phyloP scores from a whole-genome alignment of 2,113 vertebrate genomes.

The Cavia aperea region DNA sequence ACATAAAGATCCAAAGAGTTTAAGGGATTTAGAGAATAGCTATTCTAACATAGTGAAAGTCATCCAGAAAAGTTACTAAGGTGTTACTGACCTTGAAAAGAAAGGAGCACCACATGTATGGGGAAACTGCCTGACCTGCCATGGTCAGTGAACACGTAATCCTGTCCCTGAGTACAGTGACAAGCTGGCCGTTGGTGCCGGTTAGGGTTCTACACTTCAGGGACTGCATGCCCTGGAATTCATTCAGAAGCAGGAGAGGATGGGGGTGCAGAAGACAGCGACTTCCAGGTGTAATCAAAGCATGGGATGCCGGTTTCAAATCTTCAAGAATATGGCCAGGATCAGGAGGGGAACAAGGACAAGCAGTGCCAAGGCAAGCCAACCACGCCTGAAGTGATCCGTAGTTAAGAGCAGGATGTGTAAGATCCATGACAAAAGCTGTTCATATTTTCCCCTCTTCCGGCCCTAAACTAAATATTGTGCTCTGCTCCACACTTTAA shows the following conservation, averaged over 20 bases:
- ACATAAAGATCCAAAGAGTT: conserved; percentile 1
- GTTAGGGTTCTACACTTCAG: not conserved
- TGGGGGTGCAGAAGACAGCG: not conserved
- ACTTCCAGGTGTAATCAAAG: not conserved
- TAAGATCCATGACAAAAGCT: not conserved
- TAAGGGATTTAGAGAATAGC: not conserved
- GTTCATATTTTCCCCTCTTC: not conserved
- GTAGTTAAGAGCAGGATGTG: not conserved
- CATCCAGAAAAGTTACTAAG: not conserved
- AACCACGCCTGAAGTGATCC: too few relatives aligned
- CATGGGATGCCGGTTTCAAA: not conserved
- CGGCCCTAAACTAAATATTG: not conserved
- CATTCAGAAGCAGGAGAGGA: not conserved
- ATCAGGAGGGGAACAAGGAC: not conserved
- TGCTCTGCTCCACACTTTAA: conserved; percentile 30
- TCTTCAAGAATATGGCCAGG: not conserved
- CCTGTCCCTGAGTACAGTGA: not conserved
- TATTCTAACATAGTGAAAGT: conserved; percentile 12
- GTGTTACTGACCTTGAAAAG: not conserved
- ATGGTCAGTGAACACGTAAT: not conserved
- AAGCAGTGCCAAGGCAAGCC: not conserved
- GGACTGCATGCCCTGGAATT: not conserved
- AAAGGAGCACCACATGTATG: not conserved
- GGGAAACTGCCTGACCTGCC: not conserved
- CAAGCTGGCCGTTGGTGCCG: not conserved